phyloP scores from a whole-genome alignment of 2,113 vertebrate species.

The Spheniscus mendiculus region DNA sequence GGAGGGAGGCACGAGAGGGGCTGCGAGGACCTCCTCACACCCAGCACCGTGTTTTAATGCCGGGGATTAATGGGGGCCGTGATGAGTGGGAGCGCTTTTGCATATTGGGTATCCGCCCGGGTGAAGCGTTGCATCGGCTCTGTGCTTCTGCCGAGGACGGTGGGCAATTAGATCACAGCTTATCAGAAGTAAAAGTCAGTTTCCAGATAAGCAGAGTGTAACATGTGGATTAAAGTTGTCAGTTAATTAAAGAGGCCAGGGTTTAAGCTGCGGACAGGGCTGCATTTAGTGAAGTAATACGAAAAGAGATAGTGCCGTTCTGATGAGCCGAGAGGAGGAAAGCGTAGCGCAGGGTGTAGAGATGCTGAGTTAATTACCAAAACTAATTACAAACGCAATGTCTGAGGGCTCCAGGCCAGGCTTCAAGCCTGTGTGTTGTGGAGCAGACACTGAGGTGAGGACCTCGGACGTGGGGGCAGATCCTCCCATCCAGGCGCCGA shows the following conservation, averaged over 20 bases:
- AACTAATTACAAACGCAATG: background rate
- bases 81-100: background rate
- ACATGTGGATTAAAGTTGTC: background rate
- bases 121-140: background rate
- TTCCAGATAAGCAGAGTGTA: background rate
- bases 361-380: background rate
- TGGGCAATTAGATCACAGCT: background rate
- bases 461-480: background rate
- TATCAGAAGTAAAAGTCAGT: background rate
- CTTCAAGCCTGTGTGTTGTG: background rate
- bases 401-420: background rate
- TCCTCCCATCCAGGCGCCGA: background rate
- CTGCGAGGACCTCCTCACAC: background rate
- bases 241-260: background rate
- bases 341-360: background rate
- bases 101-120: background rate
- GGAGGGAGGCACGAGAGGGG: background rate
- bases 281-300: background rate
- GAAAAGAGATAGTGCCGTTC: background rate
- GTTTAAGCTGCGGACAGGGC: background rate
- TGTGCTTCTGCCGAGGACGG: background rate
- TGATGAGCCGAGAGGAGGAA: background rate
- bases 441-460: background rate
- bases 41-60: background rate
- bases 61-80: rapidly evolving